Conservation (phyloP, 2,888 invertebrate genomes). For the Cryptophagus acutangulus region DNA sequence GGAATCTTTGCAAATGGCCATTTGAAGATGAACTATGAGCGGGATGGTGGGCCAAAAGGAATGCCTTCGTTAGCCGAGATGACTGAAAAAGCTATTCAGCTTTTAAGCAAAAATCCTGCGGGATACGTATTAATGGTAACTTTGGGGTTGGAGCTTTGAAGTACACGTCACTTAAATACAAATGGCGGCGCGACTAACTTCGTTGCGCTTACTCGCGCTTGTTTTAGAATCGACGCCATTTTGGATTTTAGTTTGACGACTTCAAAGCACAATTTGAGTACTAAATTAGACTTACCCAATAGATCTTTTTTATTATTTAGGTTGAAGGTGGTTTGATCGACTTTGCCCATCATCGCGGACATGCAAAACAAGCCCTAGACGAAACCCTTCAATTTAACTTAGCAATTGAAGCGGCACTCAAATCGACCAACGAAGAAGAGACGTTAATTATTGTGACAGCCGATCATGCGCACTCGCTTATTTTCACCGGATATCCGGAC, state of each 20-base stretch:
- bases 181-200: no score
- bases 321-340: constrained; percentile 85
- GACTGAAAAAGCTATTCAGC: constrained; percentile 70
- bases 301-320: constrained; percentile 49
- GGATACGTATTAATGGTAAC: constrained; percentile 71
- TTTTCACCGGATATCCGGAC: constrained; percentile 72
- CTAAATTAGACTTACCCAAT: no score
- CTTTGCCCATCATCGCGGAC: constrained; percentile 79
- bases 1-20: constrained; percentile 81
- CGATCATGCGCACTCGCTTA: constrained; percentile 76
- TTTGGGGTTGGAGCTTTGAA: no score
- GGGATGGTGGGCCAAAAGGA: constrained; percentile 59
- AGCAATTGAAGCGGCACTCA: constrained; percentile 64
- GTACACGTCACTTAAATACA: no score
- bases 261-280: neutral
- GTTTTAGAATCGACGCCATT: no score
- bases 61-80: constrained; percentile 77
- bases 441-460: constrained; percentile 83
- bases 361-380: constrained; percentile 68
- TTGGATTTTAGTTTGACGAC: neutral
- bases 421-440: constrained; percentile 49
- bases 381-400: constrained; percentile 76
- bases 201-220: no score
- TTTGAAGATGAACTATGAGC: constrained; percentile 66
- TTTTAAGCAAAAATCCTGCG: constrained; percentile 59